A percentile compares a stretch with the other conserved stretches of the same genome.
Evolutionary conservation across 2,113 vertebrate genomes (phyloP).

Genomic region (Mastomys natalensis): DNA sequence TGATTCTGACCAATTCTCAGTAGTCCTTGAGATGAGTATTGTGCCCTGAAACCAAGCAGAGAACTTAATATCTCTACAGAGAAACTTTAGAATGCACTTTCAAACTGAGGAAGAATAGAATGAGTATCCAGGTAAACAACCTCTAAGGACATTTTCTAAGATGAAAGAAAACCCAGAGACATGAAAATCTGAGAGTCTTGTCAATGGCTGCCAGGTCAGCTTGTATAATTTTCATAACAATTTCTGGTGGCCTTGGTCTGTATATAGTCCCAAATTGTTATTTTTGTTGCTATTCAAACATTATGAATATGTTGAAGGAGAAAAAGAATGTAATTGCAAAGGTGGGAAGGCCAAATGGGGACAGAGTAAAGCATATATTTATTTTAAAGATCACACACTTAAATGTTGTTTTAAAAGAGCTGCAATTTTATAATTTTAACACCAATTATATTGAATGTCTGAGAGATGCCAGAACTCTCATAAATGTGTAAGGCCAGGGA

Average conservation of each 20-base stretch:
- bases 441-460: constrained; percentile 53
- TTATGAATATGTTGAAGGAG: neutral
- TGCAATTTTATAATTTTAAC: constrained; percentile 61
- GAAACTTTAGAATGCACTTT: neutral
- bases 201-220: neutral
- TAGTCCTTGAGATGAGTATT: neutral
- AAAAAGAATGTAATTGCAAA: constrained; percentile 40
- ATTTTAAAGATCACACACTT: constrained; percentile 54
- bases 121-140: constrained; percentile 2
- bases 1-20: neutral
- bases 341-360: neutral
- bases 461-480: constrained; percentile 59
- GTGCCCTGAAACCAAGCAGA: neutral
- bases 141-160: neutral
- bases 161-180: neutral
- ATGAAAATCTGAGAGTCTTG: constrained; percentile 38
- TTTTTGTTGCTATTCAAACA: constrained; percentile 46
- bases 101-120: neutral
- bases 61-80: neutral
- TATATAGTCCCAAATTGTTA: constrained; percentile 43
- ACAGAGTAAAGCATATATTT: constrained; percentile 25
- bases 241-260: neutral
- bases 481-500: constrained; percentile 22
- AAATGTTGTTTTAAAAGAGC: constrained; percentile 21
- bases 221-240: constrained; percentile 7